Evolutionary conservation across 2,797 vertebrate genomes (phyloP).

Genomic region (Picus viridis): DNA sequence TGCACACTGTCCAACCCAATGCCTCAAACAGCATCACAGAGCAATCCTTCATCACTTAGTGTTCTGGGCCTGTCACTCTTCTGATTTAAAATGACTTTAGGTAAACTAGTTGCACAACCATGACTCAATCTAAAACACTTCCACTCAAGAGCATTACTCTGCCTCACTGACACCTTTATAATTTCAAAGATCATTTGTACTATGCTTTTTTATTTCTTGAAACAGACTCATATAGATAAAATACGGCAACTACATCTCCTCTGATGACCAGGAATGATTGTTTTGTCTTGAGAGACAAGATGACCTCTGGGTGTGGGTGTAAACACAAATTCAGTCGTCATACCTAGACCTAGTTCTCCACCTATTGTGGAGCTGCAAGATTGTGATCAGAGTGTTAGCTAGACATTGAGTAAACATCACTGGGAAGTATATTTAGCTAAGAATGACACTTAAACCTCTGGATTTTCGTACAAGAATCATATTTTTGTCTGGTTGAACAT

Average conservation of each 20-base stretch:
- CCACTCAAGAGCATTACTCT: constrained; percentile 3
- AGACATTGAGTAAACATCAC: not conserved
- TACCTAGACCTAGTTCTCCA: not conserved
- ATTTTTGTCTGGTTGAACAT: not conserved
- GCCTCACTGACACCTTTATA: not conserved
- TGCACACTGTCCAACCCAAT: constrained; percentile 2
- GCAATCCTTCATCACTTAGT: constrained; percentile 52
- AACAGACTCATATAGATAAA: not conserved
- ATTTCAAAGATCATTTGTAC: not conserved
- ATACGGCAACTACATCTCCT: not conserved
- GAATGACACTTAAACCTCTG: not conserved
- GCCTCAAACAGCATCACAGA: not conserved
- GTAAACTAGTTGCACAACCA: constrained; percentile 46
- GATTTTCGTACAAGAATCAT: not conserved
- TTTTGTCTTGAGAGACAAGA: not conserved
- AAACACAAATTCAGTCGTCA: not conserved
- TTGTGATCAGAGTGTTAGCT: not conserved
- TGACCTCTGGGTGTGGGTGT: not conserved
- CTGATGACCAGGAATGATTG: not conserved
- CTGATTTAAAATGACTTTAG: constrained; percentile 46
- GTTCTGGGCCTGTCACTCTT: constrained; percentile 56
- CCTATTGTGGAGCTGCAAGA: not conserved
- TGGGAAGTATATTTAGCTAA: not conserved
- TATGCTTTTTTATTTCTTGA: not conserved
- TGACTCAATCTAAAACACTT: constrained; percentile 41